Evolutionary conservation across 2,113 vertebrate species (phyloP).

Genomic region (Tragelaphus imberbis): DNA sequence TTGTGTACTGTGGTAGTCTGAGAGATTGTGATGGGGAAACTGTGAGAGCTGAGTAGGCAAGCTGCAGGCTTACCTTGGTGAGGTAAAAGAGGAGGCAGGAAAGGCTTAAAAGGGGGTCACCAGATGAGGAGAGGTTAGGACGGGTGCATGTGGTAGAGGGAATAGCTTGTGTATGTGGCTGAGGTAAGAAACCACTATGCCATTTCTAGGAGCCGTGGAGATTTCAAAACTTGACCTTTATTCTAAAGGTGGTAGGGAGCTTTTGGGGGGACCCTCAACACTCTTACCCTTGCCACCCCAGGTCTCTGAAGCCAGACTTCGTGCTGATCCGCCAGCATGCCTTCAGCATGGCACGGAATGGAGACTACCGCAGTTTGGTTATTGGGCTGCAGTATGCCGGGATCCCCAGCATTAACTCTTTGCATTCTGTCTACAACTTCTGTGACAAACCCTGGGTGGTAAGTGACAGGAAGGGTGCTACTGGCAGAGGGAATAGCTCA

Average conservation of each 20-base stretch:
- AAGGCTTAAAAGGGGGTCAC: neutral
- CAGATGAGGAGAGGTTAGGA: neutral
- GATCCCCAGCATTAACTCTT: constrained; percentile 88
- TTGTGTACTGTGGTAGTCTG: neutral
- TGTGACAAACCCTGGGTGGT: constrained; percentile 96
- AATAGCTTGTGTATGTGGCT: neutral
- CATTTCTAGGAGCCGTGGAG: constrained; percentile 6
- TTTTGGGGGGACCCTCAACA: neutral
- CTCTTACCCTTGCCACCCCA: constrained; percentile 51
- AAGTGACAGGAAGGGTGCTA: constrained; percentile 65
- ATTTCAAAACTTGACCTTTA: constrained; percentile 31
- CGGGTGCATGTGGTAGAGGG: neutral
- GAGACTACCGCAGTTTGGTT: constrained; percentile 91
- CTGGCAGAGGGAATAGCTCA: neutral
- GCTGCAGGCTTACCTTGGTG: neutral
- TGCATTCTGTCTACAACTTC: constrained; percentile 94
- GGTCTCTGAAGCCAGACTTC: constrained; percentile 91
- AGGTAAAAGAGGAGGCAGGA: neutral
- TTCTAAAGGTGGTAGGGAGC: neutral
- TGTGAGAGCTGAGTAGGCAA: neutral
- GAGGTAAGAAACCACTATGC: neutral
- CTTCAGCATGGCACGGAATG: constrained; percentile 92
- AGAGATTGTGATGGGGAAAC: neutral
- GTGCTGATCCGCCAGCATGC: constrained; percentile 92
- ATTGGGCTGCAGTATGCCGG: constrained; percentile 93